A percentile compares a stretch with the other conserved stretches of the same genome.
Evolutionary conservation across 2,888 invertebrate genomes (phyloP).

Genomic region (Tachina grossa): DNA sequence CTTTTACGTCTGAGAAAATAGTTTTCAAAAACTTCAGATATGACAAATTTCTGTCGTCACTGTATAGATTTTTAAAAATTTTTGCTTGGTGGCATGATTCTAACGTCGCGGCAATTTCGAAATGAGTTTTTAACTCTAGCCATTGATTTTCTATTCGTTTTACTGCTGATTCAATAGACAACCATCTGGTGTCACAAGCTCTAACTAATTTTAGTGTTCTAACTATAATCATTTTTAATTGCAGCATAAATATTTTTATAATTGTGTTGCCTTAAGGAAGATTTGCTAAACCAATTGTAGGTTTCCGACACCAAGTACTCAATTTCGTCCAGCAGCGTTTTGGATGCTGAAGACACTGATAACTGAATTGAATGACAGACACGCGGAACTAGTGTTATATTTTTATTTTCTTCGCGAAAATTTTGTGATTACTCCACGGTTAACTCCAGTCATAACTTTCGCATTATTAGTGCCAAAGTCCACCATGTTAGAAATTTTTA

Average conservation of each 20-base stretch:
- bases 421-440: slow-evolving; percentile 44
- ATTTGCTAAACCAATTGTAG: slow-evolving; percentile 41
- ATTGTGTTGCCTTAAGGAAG: no score
- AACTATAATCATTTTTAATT: slow-evolving; percentile 33
- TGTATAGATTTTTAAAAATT: slow-evolving; percentile 29
- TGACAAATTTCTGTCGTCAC: slow-evolving; percentile 31
- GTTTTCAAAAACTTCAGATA: slow-evolving; percentile 31
- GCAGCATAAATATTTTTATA: no score
- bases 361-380: slow-evolving; percentile 28
- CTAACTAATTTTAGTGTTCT: slow-evolving; percentile 30
- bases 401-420: slow-evolving; percentile 21
- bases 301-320: slow-evolving; percentile 40
- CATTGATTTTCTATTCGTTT: slow-evolving; percentile 18
- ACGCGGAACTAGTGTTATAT: slow-evolving; percentile 31
- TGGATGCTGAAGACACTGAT: slow-evolving; percentile 27
- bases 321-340: slow-evolving; percentile 19
- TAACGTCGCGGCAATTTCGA: slow-evolving; percentile 1
- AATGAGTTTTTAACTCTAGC: slow-evolving; percentile 24
- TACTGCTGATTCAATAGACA: slow-evolving; percentile 10
- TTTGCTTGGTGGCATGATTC: slow-evolving; percentile 31
- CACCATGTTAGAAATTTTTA: slow-evolving; percentile 52
- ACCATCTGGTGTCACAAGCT: slow-evolving; percentile 32
- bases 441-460: slow-evolving; percentile 57
- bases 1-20: no score
- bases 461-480: slow-evolving; percentile 58